These are phyloP conservation scores for Hymenopus coronatus DNA, from an alignment of 2,888 invertebrate genomes.

Conservation along the genomic window DNA sequence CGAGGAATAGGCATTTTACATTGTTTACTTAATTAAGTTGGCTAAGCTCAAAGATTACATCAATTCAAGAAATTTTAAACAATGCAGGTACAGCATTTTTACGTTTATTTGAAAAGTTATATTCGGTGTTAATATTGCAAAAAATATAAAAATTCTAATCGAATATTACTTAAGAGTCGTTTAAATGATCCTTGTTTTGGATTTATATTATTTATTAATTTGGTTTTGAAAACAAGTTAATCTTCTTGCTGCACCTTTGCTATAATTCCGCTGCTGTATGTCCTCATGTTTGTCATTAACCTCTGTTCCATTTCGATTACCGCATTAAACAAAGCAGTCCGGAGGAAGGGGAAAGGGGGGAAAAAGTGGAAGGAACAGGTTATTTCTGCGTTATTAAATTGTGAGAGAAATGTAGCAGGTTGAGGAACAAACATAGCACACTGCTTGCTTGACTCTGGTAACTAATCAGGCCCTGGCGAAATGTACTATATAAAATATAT, in stretches of 20 bases:
- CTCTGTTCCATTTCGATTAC: background rate
- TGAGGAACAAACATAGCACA: background rate
- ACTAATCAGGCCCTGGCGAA: background rate
- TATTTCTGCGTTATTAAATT: background rate
- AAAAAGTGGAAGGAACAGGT: background rate
- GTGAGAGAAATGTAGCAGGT: background rate
- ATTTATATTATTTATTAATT: too few relatives aligned
- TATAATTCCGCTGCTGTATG: background rate
- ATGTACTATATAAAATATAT: background rate
- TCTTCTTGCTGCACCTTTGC: background rate
- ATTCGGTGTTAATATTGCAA: too few relatives aligned
- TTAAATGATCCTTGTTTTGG: too few relatives aligned
- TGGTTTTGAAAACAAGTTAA: too few relatives aligned
- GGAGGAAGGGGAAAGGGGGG: background rate
- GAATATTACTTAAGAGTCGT: too few relatives aligned
- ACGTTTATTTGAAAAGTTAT: too few relatives aligned
- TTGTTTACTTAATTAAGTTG: too few relatives aligned
- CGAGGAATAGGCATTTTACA: too few relatives aligned
- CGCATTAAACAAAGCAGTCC: background rate
- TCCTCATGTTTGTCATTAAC: background rate
- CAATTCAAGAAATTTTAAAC: too few relatives aligned
- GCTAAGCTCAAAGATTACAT: too few relatives aligned
- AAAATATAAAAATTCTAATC: too few relatives aligned
- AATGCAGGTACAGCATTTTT: too few relatives aligned
- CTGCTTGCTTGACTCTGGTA: background rate